Percentiles rank a stretch among this genome's conserved stretches.
Evolutionary conservation across 2,888 invertebrate genomes (phyloP).

Genomic region (Athripsodes cinereus): DNA sequence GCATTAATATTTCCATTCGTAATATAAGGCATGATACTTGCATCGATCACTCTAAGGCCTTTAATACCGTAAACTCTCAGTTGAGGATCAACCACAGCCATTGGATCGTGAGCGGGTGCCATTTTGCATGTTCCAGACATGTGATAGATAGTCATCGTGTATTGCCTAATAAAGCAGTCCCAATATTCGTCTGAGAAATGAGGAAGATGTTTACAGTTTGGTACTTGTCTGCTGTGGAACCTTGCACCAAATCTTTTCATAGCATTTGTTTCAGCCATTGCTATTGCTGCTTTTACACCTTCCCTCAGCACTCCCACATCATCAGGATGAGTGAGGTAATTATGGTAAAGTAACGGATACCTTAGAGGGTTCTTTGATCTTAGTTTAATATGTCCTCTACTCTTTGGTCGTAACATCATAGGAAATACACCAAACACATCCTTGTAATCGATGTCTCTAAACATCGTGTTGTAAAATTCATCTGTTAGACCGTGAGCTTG

Average conservation of each 20-base stretch:
- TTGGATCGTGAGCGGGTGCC: slow-evolving; percentile 70
- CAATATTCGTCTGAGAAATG: slow-evolving; percentile 79
- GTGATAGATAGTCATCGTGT: slow-evolving; percentile 84
- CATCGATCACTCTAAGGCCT: slow-evolving; percentile 78
- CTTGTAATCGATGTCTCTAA: slow-evolving; percentile 60
- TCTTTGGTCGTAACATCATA: slow-evolving; percentile 85
- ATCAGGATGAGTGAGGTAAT: slow-evolving; percentile 82
- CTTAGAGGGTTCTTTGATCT: slow-evolving; percentile 63
- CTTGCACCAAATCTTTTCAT: slow-evolving; percentile 74
- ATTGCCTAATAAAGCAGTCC: slow-evolving; percentile 77
- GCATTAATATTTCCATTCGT: slow-evolving; percentile 86
- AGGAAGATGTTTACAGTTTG: slow-evolving; percentile 76
- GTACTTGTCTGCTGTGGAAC: slow-evolving; percentile 66
- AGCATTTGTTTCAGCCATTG: slow-evolving; percentile 71
- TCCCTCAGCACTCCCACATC: slow-evolving; percentile 79
- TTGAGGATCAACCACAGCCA: slow-evolving; percentile 76
- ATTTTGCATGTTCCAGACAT: slow-evolving; percentile 80
- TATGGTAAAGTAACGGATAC: slow-evolving; percentile 84
- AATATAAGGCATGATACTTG: slow-evolving; percentile 82
- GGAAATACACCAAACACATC: slow-evolving; percentile 81
- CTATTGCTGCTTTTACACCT: slow-evolving; percentile 80
- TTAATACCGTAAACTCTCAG: slow-evolving; percentile 70
- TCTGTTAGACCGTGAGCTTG: slow-evolving; percentile 76
- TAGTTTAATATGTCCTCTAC: slow-evolving; percentile 73
- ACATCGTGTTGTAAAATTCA: slow-evolving; percentile 74